These are phyloP conservation scores for Amblyjoppa fuscipennis DNA, from an alignment of 2,888 invertebrate genomes.

Conservation along the genomic window DNA sequence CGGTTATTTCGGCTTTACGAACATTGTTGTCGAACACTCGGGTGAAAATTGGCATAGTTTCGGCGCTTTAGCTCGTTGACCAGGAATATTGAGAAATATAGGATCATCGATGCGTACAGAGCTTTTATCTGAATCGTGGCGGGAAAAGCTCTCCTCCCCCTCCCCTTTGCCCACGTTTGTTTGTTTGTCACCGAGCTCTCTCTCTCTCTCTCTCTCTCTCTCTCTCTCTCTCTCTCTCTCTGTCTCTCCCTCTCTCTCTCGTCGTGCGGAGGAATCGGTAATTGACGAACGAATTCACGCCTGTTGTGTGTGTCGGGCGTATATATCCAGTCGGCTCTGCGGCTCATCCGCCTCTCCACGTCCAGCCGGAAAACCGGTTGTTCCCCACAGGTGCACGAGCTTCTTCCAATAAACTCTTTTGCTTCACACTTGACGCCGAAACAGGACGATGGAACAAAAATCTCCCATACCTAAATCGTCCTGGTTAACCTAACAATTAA, in stretches of 20 bases:
- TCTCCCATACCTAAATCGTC: constrained; percentile 33
- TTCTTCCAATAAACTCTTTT: constrained; percentile 62
- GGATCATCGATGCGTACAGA: constrained; percentile 34
- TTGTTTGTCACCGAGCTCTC: constrained; percentile 24
- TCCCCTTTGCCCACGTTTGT: background rate
- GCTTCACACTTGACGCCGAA: constrained; percentile 51
- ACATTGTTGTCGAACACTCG: background rate
- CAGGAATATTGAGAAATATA: constrained; percentile 53
- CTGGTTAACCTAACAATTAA: constrained; percentile 43
- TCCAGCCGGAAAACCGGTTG: constrained; percentile 79
- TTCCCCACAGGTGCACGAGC: constrained; percentile 76
- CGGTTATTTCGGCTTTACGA: constrained; percentile 5
- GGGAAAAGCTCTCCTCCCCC: constrained; percentile 14
- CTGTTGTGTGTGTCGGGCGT: constrained; percentile 34
- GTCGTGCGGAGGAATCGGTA: constrained; percentile 33
- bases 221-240: background rate
- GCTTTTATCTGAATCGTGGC: constrained; percentile 43
- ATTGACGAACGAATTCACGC: constrained; percentile 62
- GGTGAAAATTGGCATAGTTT: constrained; percentile 14
- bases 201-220: no score
- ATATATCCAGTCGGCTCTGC: constrained; percentile 19
- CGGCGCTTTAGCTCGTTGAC: constrained; percentile 3
- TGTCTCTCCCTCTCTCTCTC: no score
- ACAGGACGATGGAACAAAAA: constrained; percentile 32
- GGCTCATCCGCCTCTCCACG: constrained; percentile 62